These are phyloP conservation scores for Spizaetus ornatus DNA, from an alignment of 2,113 vertebrate genomes.

Conservation along the genomic window DNA sequence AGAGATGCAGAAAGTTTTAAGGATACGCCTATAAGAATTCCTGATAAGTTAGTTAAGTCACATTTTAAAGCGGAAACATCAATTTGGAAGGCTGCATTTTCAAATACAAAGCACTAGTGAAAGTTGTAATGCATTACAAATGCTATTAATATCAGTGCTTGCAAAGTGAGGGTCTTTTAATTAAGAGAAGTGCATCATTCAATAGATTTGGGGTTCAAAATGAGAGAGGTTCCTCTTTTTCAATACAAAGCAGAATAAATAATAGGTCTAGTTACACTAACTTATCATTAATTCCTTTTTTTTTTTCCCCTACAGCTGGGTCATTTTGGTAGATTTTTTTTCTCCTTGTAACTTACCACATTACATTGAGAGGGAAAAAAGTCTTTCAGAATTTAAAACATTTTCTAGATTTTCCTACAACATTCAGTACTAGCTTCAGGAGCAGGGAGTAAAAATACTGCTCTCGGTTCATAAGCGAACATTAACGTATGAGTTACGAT, in stretches of 20 bases:
- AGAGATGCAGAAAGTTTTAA: slow-evolving; percentile 72
- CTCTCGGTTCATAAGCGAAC: neutral
- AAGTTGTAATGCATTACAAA: neutral
- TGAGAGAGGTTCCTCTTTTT: neutral
- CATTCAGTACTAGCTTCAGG: slow-evolving; percentile 18
- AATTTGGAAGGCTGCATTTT: neutral
- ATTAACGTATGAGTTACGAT: neutral
- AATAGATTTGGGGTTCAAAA: neutral
- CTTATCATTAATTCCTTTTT: slow-evolving; percentile 75
- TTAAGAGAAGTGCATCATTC: neutral
- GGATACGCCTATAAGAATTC: slow-evolving; percentile 67
- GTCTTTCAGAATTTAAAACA: slow-evolving; percentile 46
- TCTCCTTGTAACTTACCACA: slow-evolving; percentile 69
- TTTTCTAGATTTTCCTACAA: slow-evolving; percentile 23
- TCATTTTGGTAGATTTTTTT: slow-evolving; percentile 16
- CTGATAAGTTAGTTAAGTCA: slow-evolving; percentile 76
- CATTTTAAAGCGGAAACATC: neutral
- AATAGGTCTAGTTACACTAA: slow-evolving; percentile 54
- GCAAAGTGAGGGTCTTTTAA: neutral
- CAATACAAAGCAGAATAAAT: neutral
- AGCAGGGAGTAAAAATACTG: neutral
- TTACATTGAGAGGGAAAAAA: slow-evolving; percentile 54
- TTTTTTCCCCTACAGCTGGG: slow-evolving; percentile 22
- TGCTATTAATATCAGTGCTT: neutral
- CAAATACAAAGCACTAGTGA: neutral